phyloP scores from a whole-genome alignment of 2,888 invertebrate genomes.

The Cheilosia soror region DNA sequence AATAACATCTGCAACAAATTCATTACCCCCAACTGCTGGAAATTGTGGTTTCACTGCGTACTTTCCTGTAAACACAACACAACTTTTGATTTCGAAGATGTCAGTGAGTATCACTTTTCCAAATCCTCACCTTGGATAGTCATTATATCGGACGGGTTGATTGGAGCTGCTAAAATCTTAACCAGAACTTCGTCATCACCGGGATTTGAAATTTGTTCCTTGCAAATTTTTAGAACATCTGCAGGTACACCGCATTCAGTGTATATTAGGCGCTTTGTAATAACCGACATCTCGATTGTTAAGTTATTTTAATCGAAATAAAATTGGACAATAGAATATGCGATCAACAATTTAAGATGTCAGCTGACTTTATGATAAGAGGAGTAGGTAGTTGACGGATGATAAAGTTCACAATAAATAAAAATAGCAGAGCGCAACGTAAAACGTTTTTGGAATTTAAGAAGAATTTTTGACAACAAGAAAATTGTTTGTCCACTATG shows the following conservation, averaged over 20 bases:
- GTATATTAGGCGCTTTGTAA: slow-evolving; percentile 87
- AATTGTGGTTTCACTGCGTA: slow-evolving; percentile 91
- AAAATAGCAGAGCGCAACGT: not conserved
- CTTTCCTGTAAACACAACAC: slow-evolving; percentile 82
- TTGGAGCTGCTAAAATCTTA: slow-evolving; percentile 94
- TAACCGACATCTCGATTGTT: slow-evolving; percentile 77
- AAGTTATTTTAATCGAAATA: not conserved
- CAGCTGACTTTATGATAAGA: slow-evolving; percentile 27
- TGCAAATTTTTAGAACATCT: slow-evolving; percentile 88
- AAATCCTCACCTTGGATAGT: slow-evolving; percentile 92
- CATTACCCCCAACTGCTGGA: slow-evolving; percentile 97
- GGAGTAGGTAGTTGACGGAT: slow-evolving; percentile 1
- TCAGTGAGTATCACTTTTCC: not conserved
- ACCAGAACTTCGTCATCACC: slow-evolving; percentile 89
- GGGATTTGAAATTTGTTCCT: slow-evolving; percentile 85
- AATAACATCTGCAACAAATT: slow-evolving; percentile 95
- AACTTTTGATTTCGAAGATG: slow-evolving; percentile 77
- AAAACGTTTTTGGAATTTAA: too few relatives aligned
- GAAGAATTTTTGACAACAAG: too few relatives aligned
- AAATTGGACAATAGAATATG: not conserved
- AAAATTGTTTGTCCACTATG: too few relatives aligned
- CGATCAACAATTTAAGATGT: not conserved
- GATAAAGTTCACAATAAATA: slow-evolving; percentile 26
- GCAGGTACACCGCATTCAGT: slow-evolving; percentile 92
- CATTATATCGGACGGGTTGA: slow-evolving; percentile 99